Evolutionary conservation across 2,113 vertebrate genomes (phyloP).

Genomic region (Megaceryle torquata): DNA sequence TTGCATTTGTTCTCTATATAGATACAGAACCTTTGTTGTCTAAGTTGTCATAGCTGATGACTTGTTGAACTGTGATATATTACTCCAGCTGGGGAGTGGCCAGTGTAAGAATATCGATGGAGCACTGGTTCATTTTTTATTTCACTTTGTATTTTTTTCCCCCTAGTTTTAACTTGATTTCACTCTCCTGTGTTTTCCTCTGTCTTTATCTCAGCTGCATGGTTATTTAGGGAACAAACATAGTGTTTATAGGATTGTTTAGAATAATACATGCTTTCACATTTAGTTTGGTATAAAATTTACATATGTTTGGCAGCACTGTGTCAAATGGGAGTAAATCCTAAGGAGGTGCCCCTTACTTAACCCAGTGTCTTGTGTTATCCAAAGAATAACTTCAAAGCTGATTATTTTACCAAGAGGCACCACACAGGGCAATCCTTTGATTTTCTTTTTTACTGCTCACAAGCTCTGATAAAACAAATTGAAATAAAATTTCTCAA

Average conservation of each 20-base stretch:
- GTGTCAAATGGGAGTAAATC: slow-evolving; percentile 51
- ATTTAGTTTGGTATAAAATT: slow-evolving; percentile 36
- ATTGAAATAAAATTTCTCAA: slow-evolving; percentile 68
- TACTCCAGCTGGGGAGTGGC: background rate
- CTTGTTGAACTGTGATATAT: background rate
- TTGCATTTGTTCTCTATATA: background rate
- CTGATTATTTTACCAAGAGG: slow-evolving; percentile 69
- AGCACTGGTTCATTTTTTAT: background rate
- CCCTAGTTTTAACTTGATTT: background rate
- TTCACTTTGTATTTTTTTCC: background rate
- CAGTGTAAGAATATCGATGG: background rate
- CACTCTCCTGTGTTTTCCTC: background rate
- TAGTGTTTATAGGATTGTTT: background rate
- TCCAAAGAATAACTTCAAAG: slow-evolving; percentile 76
- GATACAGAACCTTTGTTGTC: background rate
- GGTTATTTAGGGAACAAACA: background rate
- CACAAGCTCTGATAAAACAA: slow-evolving; percentile 54
- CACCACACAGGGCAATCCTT: slow-evolving; percentile 57
- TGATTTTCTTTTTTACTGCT: slow-evolving; percentile 69
- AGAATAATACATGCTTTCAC: slow-evolving; percentile 31
- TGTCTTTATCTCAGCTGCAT: background rate
- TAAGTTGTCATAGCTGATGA: background rate
- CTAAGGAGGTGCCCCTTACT: slow-evolving; percentile 38
- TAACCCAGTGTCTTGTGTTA: slow-evolving; percentile 52
- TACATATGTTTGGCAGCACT: slow-evolving; percentile 49